Percentiles rank a stretch among this genome's conserved stretches.
Evolutionary conservation across 2,113 vertebrate genomes (phyloP).

Genomic region (Vireo altiloquus): DNA sequence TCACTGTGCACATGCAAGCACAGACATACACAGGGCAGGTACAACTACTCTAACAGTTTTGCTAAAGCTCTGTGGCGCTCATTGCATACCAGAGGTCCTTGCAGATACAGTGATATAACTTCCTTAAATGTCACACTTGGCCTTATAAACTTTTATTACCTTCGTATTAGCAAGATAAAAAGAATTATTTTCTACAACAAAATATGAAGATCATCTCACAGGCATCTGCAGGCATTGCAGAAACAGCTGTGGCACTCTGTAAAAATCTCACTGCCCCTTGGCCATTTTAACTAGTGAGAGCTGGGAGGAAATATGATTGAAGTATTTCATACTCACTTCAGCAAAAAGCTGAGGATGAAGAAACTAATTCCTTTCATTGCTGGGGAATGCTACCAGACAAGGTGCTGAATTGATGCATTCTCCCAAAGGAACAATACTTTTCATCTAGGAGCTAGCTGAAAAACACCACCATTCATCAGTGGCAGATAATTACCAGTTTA

Average conservation of each 20-base stretch:
- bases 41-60: neutral
- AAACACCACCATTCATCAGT: neutral
- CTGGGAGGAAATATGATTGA: neutral
- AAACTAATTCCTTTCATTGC: neutral
- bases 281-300: neutral
- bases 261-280: neutral
- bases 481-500: neutral
- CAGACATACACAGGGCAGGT: accelerated
- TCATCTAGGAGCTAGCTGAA: neutral
- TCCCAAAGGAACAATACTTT: neutral
- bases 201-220: neutral
- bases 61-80: neutral
- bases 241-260: neutral
- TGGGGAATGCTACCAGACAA: neutral
- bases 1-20: neutral
- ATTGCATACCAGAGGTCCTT: neutral
- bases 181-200: neutral
- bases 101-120: neutral
- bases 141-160: neutral
- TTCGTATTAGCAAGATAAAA: neutral
- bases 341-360: neutral
- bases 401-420: neutral
- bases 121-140: neutral
- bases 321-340: neutral
- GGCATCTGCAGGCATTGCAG: neutral